Evolutionary conservation across 2,888 invertebrate species (phyloP), one percentile per base, ranked within the genome.

Genomic region (Altica lythri): DNA sequence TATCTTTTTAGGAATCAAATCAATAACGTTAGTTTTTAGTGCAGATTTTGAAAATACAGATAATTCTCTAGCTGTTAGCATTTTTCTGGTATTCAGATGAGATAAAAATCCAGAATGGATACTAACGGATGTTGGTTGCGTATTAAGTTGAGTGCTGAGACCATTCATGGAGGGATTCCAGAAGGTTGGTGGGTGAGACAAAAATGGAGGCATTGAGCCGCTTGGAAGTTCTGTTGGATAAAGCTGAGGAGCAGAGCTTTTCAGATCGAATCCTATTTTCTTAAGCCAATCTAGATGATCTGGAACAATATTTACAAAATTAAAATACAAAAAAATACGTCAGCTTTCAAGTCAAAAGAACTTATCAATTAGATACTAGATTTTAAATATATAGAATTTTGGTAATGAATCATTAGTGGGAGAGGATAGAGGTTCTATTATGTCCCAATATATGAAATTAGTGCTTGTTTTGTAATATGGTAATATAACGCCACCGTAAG

Each of bases 261-360:
- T 86, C 47, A 93, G 80, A 68, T 94, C 89, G 74, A 91, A 92
- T 38, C 95, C 95, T 38, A 95, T 83, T 47, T 88, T 83, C 44
- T 83, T 81, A 71, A 96, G 79, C 95, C 95, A 95, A 51, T 88
- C 86, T 59, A 89, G 80, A 72, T 93, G 91, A 79, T 92, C 93
- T 91, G 79, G 1, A 79, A 80, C 67, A 5, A 16, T 12, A 4
- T 30, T 1, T 4, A 40, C n/a, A n/a, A n/a, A n/a, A n/a, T n/a
- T n/a, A n/a, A n/a, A n/a, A n/a, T n/a, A n/a, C n/a, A n/a, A n/a
- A n/a, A n/a, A n/a, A n/a, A n/a, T n/a, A n/a, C n/a, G n/a, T n/a
- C n/a, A n/a, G n/a, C n/a, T n/a, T n/a, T n/a, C n/a, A n/a, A n/a
- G n/a, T n/a, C n/a, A n/a, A n/a, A n/a, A n/a, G n/a, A n/a, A n/a